Evolutionary conservation across 2,113 vertebrate species (phyloP).

Genomic region (Calonectris borealis): DNA sequence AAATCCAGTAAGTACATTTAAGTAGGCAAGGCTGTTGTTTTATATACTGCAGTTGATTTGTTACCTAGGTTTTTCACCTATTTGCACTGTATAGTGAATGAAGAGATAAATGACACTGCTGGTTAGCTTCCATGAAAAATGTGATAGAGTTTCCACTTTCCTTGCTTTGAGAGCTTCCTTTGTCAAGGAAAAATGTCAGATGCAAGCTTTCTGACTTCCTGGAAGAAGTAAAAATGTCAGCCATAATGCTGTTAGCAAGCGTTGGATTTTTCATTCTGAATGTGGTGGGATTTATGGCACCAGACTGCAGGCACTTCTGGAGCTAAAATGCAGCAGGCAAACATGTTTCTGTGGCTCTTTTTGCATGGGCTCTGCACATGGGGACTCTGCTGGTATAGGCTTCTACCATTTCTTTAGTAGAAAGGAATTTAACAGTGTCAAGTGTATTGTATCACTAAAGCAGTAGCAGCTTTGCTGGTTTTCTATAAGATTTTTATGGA

Average conservation of each 20-base stretch:
- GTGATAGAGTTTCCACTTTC: neutral
- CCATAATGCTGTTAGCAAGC: neutral
- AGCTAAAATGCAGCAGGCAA: neutral
- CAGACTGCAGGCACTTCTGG: neutral
- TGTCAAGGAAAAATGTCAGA: neutral
- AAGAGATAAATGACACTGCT: neutral
- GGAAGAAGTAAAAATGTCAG: neutral
- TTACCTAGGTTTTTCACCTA: neutral
- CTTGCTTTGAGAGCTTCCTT: neutral
- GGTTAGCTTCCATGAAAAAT: neutral
- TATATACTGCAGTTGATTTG: neutral
- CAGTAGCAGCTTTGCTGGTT: neutral
- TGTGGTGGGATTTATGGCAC: neutral
- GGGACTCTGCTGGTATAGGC: neutral
- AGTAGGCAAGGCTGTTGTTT: neutral
- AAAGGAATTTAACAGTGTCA: neutral
- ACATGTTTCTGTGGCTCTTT: neutral
- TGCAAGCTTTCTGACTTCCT: neutral
- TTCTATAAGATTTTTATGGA: neutral
- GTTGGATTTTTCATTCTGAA: neutral
- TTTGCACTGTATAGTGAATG: neutral
- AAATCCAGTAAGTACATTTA: neutral
- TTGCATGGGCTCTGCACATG: neutral
- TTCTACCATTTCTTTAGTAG: neutral
- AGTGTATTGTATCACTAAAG: neutral